Percentiles rank a stretch among this genome's conserved stretches.
Conservation (phyloP, 2,797 vertebrate species). For the Falco novaeseelandiae region DNA sequence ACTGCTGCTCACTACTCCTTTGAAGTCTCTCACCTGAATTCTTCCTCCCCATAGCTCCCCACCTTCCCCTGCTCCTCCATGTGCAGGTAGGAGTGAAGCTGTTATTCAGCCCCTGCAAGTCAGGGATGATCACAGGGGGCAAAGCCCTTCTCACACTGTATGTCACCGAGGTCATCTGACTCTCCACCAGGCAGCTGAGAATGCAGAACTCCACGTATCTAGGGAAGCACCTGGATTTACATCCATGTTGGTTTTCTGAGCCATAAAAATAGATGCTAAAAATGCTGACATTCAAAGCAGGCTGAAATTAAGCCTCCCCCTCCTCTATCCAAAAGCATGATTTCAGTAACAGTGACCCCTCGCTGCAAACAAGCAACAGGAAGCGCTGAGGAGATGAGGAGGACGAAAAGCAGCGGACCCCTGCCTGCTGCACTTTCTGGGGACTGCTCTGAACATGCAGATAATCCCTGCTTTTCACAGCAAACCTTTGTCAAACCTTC, state of each 20-base stretch:
- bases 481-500: background rate
- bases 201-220: background rate
- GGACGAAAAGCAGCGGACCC: background rate
- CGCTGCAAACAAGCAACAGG: background rate
- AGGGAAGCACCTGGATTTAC: background rate
- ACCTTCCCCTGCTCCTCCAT: no score
- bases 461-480: background rate
- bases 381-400: background rate
- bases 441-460: background rate
- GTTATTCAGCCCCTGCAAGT: background rate
- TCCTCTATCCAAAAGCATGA: background rate
- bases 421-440: background rate
- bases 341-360: background rate
- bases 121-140: background rate
- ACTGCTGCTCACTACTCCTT: background rate
- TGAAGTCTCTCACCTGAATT: background rate
- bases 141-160: background rate
- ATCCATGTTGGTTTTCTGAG: fast-evolving
- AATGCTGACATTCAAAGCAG: background rate
- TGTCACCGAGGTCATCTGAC: background rate
- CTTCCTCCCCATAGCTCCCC: background rate
- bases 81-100: fast-evolving
- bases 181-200: background rate
- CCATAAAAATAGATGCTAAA: background rate
- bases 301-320: background rate